A percentile compares a stretch with the other conserved stretches of the same genome.
phyloP scores from a whole-genome alignment of 2,113 vertebrate species.

The Dipodomys stephensi region DNA sequence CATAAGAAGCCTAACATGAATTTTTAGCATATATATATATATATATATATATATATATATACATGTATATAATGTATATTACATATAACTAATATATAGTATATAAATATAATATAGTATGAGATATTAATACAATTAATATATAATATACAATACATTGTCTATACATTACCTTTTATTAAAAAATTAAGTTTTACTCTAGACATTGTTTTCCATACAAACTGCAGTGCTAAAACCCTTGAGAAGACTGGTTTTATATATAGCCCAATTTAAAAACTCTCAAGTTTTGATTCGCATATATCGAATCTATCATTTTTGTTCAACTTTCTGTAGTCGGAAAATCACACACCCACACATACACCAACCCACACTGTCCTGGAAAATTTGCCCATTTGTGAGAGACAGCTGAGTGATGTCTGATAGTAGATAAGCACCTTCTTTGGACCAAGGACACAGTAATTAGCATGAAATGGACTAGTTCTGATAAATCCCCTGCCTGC shows the following conservation, averaged over 20 bases:
- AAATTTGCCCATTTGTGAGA: background rate
- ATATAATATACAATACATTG: no score
- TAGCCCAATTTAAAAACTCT: background rate
- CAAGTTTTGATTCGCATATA: background rate
- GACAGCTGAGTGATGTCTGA: background rate
- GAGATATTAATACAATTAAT: no score
- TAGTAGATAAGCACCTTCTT: background rate
- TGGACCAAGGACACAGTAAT: background rate
- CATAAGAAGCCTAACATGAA: background rate
- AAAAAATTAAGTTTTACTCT: background rate
- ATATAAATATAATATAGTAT: no score
- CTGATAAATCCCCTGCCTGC: background rate
- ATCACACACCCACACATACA: background rate
- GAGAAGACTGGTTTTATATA: background rate
- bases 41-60: no score
- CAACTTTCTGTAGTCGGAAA: background rate
- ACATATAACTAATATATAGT: no score
- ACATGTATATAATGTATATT: no score
- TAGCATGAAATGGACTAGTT: background rate
- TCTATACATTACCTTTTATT: background rate
- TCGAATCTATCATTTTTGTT: slow-evolving; percentile 24
- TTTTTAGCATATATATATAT: no score
- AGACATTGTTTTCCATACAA: background rate
- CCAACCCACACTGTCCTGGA: background rate
- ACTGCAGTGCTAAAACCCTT: background rate